Percentiles rank a stretch among this genome's conserved stretches.
These are phyloP conservation scores for Malurus cyaneus DNA, from an alignment of 2,113 vertebrate species.

Conservation along the genomic window DNA sequence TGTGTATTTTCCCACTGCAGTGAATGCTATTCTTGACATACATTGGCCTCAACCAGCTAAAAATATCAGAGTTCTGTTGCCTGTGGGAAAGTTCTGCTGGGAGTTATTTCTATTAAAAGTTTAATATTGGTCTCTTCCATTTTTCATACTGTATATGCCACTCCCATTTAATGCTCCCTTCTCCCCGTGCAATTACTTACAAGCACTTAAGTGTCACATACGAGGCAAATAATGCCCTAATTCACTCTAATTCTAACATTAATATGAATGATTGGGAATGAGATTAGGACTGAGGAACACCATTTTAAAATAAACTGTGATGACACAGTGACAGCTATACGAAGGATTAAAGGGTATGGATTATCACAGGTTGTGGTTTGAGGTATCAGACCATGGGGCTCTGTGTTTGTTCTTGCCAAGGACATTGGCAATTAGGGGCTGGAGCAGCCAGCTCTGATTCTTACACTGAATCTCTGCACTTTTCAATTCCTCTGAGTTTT, in stretches of 20 bases:
- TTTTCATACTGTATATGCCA: slow-evolving; percentile 32
- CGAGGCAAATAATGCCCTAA: slow-evolving; percentile 52
- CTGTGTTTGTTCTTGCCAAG: slow-evolving; percentile 27
- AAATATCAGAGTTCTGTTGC: slow-evolving; percentile 69
- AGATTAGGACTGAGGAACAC: slow-evolving; percentile 51
- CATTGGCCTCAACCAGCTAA: slow-evolving; percentile 67
- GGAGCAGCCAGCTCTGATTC: background rate
- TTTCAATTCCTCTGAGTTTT: background rate
- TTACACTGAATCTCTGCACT: background rate
- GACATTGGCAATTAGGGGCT: background rate
- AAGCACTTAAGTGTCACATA: slow-evolving; percentile 37
- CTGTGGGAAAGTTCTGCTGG: slow-evolving; percentile 74
- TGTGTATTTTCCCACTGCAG: slow-evolving; percentile 71
- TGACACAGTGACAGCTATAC: slow-evolving; percentile 24
- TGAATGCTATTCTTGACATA: slow-evolving; percentile 74
- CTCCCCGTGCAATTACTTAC: slow-evolving; percentile 26
- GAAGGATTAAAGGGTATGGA: slow-evolving; percentile 51
- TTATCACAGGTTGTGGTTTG: slow-evolving; percentile 48
- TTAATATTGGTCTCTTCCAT: slow-evolving; percentile 16
- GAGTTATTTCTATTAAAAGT: slow-evolving; percentile 61
- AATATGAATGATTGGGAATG: slow-evolving; percentile 52
- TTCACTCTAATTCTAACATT: slow-evolving; percentile 62
- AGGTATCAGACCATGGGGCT: background rate
- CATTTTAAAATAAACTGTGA: slow-evolving; percentile 36
- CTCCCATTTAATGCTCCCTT: background rate